phyloP scores from a whole-genome alignment of 2,113 vertebrate species.

The Ptyas mucosa region DNA sequence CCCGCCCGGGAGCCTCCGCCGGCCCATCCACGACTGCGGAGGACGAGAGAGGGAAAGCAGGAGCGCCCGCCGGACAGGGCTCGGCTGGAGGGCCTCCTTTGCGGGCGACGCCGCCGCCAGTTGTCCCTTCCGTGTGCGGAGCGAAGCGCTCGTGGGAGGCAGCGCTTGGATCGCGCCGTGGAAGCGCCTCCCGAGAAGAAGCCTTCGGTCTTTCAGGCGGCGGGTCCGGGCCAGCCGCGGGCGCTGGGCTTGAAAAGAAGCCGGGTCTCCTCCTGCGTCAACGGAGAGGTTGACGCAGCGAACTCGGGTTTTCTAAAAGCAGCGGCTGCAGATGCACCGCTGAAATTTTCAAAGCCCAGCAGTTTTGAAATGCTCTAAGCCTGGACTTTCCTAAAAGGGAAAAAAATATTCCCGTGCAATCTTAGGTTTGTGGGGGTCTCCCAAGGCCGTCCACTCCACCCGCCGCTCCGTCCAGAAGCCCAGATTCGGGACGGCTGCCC shows the following conservation, averaged over 20 bases:
- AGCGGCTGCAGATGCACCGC: neutral
- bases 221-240: neutral
- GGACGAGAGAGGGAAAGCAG: neutral
- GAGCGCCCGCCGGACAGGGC: neutral
- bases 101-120: neutral
- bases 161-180: neutral
- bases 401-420: no score
- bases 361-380: neutral
- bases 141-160: neutral
- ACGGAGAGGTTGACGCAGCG: neutral
- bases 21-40: neutral
- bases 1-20: neutral
- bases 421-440: neutral
- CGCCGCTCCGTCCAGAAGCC: neutral
- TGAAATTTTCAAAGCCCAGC: neutral
- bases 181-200: neutral
- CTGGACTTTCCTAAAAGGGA: no score
- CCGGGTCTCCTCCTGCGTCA: neutral
- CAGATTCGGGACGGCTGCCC: neutral
- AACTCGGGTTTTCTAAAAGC: neutral
- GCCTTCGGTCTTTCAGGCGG: neutral
- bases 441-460: no score
- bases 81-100: neutral
- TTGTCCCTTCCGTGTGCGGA: neutral
- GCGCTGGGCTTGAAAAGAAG: neutral